Evolutionary conservation across 2,888 invertebrate genomes (phyloP).

Genomic region (Abscondita cerata): DNA sequence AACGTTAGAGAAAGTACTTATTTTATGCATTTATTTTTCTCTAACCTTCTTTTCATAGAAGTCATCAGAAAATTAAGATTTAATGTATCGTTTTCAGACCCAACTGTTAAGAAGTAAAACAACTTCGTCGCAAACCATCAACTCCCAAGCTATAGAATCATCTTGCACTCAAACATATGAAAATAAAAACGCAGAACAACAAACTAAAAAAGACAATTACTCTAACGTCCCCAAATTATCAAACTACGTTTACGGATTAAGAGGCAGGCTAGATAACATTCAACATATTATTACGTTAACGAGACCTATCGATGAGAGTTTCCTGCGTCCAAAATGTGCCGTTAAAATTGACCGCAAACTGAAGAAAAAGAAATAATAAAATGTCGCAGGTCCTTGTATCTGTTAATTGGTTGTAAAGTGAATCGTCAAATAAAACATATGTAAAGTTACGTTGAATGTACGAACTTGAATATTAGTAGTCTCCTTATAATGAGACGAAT

Average conservation of each 20-base stretch:
- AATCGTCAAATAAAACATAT: no score
- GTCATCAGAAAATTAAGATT: no score
- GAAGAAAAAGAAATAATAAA: neutral
- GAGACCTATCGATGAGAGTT: conserved; percentile 46
- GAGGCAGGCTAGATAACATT: conserved; percentile 63
- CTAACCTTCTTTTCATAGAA: no score
- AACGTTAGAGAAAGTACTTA: no score
- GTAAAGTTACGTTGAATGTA: no score
- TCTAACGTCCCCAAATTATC: conserved; percentile 55
- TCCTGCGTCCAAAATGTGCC: neutral
- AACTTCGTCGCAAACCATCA: conserved; percentile 72
- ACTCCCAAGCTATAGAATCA: conserved; percentile 68
- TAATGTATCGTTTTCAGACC: conserved; percentile 59
- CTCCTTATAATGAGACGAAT: no score
- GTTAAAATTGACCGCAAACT: neutral
- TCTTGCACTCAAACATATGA: conserved; percentile 67
- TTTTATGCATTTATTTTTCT: neutral
- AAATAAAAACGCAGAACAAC: conserved; percentile 57
- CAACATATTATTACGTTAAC: conserved; percentile 63
- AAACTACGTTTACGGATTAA: conserved; percentile 65
- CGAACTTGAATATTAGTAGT: no score
- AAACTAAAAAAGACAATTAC: conserved; percentile 59
- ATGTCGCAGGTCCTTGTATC: no score
- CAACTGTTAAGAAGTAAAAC: conserved; percentile 69
- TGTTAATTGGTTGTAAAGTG: no score